Evolutionary conservation across 2,797 vertebrate species (phyloP).

Genomic region (Falco rusticolus): DNA sequence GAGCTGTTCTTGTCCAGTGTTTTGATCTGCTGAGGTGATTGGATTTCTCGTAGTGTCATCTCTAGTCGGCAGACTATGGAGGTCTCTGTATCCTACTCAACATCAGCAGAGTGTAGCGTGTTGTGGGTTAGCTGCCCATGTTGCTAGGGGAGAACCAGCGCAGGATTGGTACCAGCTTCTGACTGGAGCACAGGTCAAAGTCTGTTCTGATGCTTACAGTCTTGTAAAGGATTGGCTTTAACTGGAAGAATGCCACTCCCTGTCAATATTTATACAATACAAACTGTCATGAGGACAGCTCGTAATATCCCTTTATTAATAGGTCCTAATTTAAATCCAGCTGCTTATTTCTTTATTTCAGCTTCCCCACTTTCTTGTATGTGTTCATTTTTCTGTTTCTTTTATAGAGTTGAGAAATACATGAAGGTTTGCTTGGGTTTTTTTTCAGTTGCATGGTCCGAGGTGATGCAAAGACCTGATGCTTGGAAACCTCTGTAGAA

Average conservation of each 20-base stretch:
- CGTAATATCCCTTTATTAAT: not conserved
- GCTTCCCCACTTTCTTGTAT: not conserved
- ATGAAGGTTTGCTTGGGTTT: not conserved
- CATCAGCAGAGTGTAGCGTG: not conserved
- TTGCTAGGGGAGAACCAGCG: not conserved
- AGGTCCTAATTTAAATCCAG: not conserved
- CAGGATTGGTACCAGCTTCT: not conserved
- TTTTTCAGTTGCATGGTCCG: not conserved
- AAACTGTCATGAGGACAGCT: not conserved
- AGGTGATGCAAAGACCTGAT: not conserved
- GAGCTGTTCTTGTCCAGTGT: not conserved
- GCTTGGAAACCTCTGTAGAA: not conserved
- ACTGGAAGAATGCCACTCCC: constrained; percentile 24
- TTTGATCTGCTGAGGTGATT: not conserved
- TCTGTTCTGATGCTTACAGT: constrained; percentile 23
- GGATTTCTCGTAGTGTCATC: not conserved
- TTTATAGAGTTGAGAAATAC: not conserved
- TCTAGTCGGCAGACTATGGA: not conserved
- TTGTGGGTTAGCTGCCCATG: not conserved
- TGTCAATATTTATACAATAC: constrained; percentile 41
- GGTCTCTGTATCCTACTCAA: not conserved
- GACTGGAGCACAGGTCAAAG: constrained; percentile 25
- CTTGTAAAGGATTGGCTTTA: not conserved
- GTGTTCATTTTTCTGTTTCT: not conserved
- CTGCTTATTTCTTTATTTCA: not conserved